Base-by-base conservation (phyloP, 35 echinoderm and acorn worm genomes). In the Holothuria glaberrima region DNA sequence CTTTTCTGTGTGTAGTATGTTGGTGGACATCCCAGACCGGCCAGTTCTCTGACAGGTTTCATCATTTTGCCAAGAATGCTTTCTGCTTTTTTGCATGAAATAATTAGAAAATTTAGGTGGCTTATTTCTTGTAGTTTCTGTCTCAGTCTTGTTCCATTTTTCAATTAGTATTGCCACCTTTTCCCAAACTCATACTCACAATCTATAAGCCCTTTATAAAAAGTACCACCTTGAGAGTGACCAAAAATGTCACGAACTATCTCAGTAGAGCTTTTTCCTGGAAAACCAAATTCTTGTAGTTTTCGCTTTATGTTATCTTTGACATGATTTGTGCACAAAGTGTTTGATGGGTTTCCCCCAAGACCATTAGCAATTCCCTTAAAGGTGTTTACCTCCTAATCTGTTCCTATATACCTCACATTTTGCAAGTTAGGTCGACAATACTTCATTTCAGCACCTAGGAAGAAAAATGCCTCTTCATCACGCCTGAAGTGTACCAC, bases 181-280 rank as follows among this genome's bases (percentile, higher is more conserved):
- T 78, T 78, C 28, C 6, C 32, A 50, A 12, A 78, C 22, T 78
- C 74, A 78, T 20, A 41, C 22, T 78, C 74, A 34, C n/a, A 36
- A 78, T 78, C 74, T 34, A 78, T 50, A 10, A 78, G 36, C 10
- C 74, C 74, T 17, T 78, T 78, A 30, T 44, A 78, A 34, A 44
- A 44, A 12, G 36, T 78, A 30, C 22, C 33, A n/a, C 29, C 74
- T 16, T 44, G 33, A 24, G 12, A 3, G 20, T 78, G 22, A n/a
- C 74, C 74, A 78, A 78, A 78, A 78, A 78, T 78, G 26, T 78
- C 74, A 44, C 22, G 28, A 24, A 68, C n/a, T 68, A 68, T 68
- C 50, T 54, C 50, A 54, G 50, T 54, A 54, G 50, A 54, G 50
- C 13, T 54, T 14, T 54, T 54, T 9, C 50, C 13, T 54, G 50